A percentile compares a stretch with the other conserved stretches of the same genome.
Evolutionary conservation across 2,888 invertebrate genomes (phyloP).

Genomic region (Diarsia mendica): DNA sequence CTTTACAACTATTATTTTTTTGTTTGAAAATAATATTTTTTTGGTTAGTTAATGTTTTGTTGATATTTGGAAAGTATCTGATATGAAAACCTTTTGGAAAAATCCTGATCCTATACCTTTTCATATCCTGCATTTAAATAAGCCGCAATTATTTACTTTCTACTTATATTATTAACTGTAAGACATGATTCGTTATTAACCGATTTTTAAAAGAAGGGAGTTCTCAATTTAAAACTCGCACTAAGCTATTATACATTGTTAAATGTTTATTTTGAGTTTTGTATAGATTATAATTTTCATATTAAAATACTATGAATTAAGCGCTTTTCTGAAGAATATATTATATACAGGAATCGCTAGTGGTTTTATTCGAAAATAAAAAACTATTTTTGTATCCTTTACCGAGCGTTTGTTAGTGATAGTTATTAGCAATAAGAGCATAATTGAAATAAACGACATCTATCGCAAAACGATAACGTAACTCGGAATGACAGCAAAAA

Average conservation of each 20-base stretch:
- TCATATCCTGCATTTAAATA: slow-evolving; percentile 48
- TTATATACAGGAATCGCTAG: background rate
- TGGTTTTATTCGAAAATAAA: slow-evolving; percentile 5
- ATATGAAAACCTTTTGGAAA: slow-evolving; percentile 35
- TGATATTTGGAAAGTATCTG: slow-evolving; percentile 1
- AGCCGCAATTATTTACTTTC: slow-evolving; percentile 32
- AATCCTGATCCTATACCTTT: slow-evolving; percentile 46
- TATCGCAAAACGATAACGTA: background rate
- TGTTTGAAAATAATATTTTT: slow-evolving; percentile 3
- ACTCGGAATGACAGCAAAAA: background rate
- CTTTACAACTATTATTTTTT: background rate
- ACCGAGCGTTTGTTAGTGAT: slow-evolving; percentile 43
- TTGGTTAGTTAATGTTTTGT: background rate
- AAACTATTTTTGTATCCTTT: slow-evolving; percentile 1
- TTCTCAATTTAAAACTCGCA: slow-evolving; percentile 14
- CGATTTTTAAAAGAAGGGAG: slow-evolving; percentile 20
- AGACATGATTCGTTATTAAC: background rate
- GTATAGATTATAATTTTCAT: slow-evolving; percentile 17
- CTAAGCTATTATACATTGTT: slow-evolving; percentile 15
- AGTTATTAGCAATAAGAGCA: background rate
- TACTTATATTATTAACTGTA: slow-evolving; percentile 12
- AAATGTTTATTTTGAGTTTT: slow-evolving; percentile 22
- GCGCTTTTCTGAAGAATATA: background rate
- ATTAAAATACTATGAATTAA: slow-evolving; percentile 5
- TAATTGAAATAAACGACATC: background rate